Percentiles rank a stretch among this genome's conserved stretches.
These are phyloP conservation scores for Anas platyrhynchos DNA, from an alignment of 2,113 vertebrate species.

Conservation along the genomic window DNA sequence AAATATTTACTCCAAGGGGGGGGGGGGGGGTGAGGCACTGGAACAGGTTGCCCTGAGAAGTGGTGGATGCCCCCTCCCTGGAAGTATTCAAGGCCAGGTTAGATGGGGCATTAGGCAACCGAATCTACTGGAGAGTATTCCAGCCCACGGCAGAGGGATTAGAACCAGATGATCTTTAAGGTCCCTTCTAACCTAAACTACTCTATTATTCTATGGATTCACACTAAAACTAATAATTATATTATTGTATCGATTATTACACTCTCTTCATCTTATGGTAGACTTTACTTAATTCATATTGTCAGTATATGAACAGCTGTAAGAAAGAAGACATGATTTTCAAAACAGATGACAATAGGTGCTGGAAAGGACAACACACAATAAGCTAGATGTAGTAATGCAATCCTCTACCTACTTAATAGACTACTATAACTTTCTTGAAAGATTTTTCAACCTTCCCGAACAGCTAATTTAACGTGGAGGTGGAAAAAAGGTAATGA, in stretches of 20 bases:
- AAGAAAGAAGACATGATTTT: not conserved
- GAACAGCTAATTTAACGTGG: not conserved
- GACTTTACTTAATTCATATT: not conserved
- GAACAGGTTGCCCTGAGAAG: too few species aligned
- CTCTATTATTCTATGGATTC: too few species aligned
- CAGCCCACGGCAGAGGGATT: too few species aligned
- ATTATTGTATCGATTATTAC: slow-evolving; percentile 22
- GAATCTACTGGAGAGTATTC: too few species aligned
- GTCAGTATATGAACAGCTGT: not conserved
- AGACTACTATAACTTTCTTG: not conserved
- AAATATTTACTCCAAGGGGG: too few species aligned
- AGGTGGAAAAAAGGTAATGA: not conserved
- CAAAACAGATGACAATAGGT: not conserved
- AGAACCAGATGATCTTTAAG: too few species aligned
- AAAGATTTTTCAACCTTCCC: not conserved
- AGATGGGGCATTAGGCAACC: too few species aligned
- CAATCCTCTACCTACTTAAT: not conserved
- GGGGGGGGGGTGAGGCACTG: too few species aligned
- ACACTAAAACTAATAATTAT: not conserved
- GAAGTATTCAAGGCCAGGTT: too few species aligned
- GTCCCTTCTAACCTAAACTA: too few species aligned
- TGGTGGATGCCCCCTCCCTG: too few species aligned
- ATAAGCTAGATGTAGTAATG: not conserved
- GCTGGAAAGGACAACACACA: not conserved
- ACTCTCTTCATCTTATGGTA: not conserved